These are phyloP conservation scores for Siderastrea siderea DNA, from an alignment of 92 coral and sea anemone species.

Conservation along the genomic window DNA sequence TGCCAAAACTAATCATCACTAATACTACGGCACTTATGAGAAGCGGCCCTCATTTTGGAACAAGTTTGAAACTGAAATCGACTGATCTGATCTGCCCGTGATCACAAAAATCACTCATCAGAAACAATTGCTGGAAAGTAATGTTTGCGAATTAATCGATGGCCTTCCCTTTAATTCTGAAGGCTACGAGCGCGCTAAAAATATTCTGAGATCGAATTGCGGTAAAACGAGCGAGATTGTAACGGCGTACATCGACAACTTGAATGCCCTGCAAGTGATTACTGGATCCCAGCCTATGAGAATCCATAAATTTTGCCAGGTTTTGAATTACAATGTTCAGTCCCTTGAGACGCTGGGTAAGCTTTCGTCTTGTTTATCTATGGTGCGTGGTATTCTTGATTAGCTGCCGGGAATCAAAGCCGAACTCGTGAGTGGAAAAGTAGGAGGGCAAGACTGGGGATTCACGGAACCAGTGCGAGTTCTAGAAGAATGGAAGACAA, in stretches of 20 bases:
- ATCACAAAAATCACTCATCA: constrained; percentile 15
- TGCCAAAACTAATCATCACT: constrained; percentile 55
- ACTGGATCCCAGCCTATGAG: constrained; percentile 10
- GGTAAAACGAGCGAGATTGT: background rate
- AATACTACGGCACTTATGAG: constrained; percentile 51
- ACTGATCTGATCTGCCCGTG: constrained; percentile 26
- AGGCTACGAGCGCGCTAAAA: constrained; percentile 53
- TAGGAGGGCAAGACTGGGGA: constrained; percentile 62
- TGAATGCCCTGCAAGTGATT: constrained; percentile 12
- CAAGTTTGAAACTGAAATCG: constrained; percentile 59
- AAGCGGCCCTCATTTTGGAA: constrained; percentile 70
- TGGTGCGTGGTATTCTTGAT: constrained; percentile 61
- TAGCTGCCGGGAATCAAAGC: constrained; percentile 57
- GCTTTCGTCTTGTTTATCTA: constrained; percentile 46
- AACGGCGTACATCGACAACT: constrained; percentile 17
- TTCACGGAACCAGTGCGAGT: constrained; percentile 56
- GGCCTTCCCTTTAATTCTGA: constrained; percentile 33
- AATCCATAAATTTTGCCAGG: constrained; percentile 31
- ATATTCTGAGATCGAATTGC: constrained; percentile 4
- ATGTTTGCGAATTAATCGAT: constrained; percentile 20
- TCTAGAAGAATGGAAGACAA: constrained; percentile 71
- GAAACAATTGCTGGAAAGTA: constrained; percentile 23
- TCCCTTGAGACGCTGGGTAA: constrained; percentile 59
- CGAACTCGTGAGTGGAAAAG: constrained; percentile 20
- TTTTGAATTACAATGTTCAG: constrained; percentile 59